A percentile compares a stretch with the other conserved stretches of the same genome.
phyloP scores from a whole-genome alignment of 2,797 vertebrate species.

The Notolepis coatsorum region DNA sequence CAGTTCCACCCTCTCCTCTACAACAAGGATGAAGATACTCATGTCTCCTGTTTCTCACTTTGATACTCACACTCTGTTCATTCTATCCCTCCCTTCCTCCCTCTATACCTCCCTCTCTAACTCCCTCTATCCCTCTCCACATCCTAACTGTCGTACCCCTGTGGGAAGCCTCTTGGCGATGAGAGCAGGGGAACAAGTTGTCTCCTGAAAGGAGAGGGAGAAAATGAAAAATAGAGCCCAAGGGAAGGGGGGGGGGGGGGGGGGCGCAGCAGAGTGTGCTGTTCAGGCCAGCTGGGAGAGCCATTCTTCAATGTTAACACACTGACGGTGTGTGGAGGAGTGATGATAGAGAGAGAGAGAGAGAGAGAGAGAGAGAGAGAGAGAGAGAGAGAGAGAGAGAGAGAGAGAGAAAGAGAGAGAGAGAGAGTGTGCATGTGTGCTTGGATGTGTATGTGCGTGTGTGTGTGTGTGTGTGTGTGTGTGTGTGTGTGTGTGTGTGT shows the following conservation, averaged over 20 bases:
- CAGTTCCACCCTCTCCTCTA: conserved; percentile 47
- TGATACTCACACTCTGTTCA: conserved; percentile 42
- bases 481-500: conserved; percentile 3
- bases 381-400: too few relatives aligned
- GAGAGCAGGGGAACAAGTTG: conserved; percentile 84
- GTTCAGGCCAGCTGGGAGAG: conserved; percentile 65
- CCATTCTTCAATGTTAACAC: conserved; percentile 59
- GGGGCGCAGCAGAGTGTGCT: conserved; percentile 58
- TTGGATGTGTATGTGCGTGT: not conserved
- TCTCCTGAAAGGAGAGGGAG: conserved; percentile 68
- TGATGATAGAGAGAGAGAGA: too few relatives aligned
- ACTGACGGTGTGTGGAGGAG: conserved; percentile 28
- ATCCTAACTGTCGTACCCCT: conserved; percentile 47
- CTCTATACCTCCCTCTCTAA: conserved; percentile 52
- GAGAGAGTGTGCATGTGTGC: conserved; percentile 12
- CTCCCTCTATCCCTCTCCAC: conserved; percentile 37
- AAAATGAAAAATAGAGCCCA: conserved; percentile 38
- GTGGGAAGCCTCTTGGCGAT: conserved; percentile 86
- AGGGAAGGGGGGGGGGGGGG: conserved; percentile 28
- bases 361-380: too few relatives aligned
- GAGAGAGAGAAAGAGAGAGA: too few relatives aligned
- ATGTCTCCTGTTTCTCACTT: conserved; percentile 46
- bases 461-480: not conserved
- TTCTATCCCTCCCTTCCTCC: conserved; percentile 33
- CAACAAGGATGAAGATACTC: conserved; percentile 45